Conservation (phyloP, 2,888 invertebrate genomes). For the Atrina japonica region DNA sequence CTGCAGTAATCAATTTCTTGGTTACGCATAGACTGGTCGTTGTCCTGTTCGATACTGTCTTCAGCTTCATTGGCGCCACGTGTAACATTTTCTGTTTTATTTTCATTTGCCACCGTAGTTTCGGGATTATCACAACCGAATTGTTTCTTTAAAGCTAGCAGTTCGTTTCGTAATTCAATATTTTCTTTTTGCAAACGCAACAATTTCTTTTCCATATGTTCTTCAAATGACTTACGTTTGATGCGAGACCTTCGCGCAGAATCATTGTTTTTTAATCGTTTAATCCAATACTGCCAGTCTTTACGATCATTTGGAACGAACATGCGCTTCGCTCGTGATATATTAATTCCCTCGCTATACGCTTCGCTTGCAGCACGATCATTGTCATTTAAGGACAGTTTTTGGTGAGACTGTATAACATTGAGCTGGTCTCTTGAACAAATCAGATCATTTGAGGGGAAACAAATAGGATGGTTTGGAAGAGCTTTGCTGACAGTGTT, state of each 20-base stretch:
- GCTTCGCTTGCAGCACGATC: no score
- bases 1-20: no score
- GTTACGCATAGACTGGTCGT: no score
- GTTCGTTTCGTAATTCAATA: slow-evolving; percentile 7
- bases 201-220: slow-evolving; percentile 29
- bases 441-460: no score
- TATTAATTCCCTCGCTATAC: no score
- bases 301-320: slow-evolving; percentile 35
- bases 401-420: no score
- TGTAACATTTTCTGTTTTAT: not conserved
- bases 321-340: slow-evolving; percentile 25
- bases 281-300: slow-evolving; percentile 34
- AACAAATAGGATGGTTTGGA: no score
- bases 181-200: slow-evolving; percentile 31
- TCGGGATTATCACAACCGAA: not conserved
- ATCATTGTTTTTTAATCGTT: slow-evolving; percentile 35
- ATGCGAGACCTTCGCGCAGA: slow-evolving; percentile 32
- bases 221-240: slow-evolving; percentile 33
- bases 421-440: no score
- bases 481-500: no score
- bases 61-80: no score
- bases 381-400: no score
- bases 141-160: not conserved
- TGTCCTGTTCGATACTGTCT: no score
- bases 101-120: not conserved